phyloP scores from a whole-genome alignment of 2,888 invertebrate species.

The Baronia brevicornis region DNA sequence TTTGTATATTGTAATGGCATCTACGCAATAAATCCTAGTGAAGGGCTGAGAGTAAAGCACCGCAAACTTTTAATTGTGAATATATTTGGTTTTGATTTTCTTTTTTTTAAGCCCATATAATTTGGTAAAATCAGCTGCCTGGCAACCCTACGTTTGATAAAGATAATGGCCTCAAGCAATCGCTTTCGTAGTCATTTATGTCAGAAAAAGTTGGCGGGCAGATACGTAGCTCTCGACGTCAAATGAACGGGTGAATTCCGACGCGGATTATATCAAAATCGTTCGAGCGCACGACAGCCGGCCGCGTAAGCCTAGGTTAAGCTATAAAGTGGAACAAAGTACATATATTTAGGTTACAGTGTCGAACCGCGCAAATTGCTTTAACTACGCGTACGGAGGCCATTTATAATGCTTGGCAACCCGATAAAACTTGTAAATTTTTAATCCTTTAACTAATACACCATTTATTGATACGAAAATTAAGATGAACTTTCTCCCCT shows the following conservation, averaged over 20 bases:
- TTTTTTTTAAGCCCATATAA: not conserved
- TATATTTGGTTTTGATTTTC: no score
- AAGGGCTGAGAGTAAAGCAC: no score
- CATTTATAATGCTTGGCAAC: constrained; percentile 28
- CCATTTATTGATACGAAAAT: no score
- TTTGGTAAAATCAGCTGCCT: not conserved
- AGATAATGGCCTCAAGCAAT: constrained; percentile 1
- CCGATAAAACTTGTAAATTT: constrained; percentile 25
- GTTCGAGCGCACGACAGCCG: constrained; percentile 2
- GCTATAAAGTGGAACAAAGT: constrained; percentile 19
- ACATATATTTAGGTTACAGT: constrained; percentile 35
- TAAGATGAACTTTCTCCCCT: no score
- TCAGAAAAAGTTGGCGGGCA: constrained; percentile 4
- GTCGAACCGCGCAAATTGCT: constrained; percentile 37
- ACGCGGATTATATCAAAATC: not conserved
- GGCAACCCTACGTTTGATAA: no score
- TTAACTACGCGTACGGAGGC: constrained; percentile 30
- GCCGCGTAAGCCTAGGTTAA: constrained; percentile 20
- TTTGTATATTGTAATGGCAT: no score
- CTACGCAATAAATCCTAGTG: no score
- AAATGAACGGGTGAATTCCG: no score
- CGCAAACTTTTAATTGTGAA: no score
- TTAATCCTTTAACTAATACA: constrained; percentile 11
- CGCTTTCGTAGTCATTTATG: constrained; percentile 8
- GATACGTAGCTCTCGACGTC: no score